Base-by-base conservation (phyloP, 1,140 invertebrate genomes). In the Drosophila truncata region DNA sequence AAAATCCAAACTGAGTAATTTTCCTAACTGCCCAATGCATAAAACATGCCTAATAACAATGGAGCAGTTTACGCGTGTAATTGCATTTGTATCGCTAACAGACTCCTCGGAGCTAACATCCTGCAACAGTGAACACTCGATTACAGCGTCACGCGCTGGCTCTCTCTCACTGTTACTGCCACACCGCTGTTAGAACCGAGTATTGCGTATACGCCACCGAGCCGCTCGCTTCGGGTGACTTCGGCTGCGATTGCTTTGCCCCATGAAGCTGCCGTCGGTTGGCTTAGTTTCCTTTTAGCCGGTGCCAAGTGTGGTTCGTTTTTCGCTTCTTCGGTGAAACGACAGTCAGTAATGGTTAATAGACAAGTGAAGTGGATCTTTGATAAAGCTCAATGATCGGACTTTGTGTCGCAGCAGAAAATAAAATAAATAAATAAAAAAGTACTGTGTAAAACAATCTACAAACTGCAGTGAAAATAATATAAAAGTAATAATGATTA, bases 261-360 rank as follows among this genome's bases (percentile, higher is more conserved):
- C 20, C 60, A 50, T 65, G 62, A 71, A 72, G 31, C 31, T 25
- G 47, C 44, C 52, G 35, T 37, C 60, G 42, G 47, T 41, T 74
- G 78, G 64, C 67, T 85, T 72, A 91, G 88, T 91, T 73, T 85
- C 52, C 79, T 80, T 82, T 82, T 75, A 82, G 78, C 88, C 88
- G 88, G 88, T 88, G 78, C 55, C 57, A 70, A 66, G 83, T 62
- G 65, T 46, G 55, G 81, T 78, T 59, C 78, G 69, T 42, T 23
- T 61, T n/a, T 62, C 80, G 87, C 79, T 69, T 61, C 6, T 54
- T 27, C 4, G 52, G 13, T 18, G 7, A 46, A 54, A 55, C 39
- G 31, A 27, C 37, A 20, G 25, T n/a, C 33, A 59, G 35, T 41
- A 50, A 72, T 72, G 50, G 52, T 59, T 49, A 55, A 58, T 50